Percentiles rank a stretch among this genome's conserved stretches.
Evolutionary conservation across 2,113 vertebrate species (phyloP).

Genomic region (Salminus brasiliensis): DNA sequence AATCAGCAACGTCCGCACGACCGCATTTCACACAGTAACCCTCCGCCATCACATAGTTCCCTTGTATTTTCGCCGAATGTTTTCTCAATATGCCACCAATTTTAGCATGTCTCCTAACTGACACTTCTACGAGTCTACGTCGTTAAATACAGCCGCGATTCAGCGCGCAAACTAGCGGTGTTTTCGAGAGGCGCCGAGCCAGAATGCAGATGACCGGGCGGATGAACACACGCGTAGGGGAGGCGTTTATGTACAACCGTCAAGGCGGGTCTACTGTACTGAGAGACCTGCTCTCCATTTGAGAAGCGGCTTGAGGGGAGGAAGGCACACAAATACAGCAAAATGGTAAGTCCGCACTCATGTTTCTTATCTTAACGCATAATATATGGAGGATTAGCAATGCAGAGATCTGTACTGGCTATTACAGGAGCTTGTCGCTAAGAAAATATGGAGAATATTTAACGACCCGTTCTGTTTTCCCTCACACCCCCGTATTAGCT

Average conservation of each 20-base stretch:
- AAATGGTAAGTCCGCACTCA: conserved; percentile 58
- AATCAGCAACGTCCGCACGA: conserved; percentile 79
- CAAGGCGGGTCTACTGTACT: conserved; percentile 67
- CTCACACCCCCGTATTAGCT: neutral
- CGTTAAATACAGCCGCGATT: neutral
- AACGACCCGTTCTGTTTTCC: too few relatives aligned
- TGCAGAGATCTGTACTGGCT: neutral
- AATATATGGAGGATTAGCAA: neutral
- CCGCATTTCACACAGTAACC: conserved; percentile 33
- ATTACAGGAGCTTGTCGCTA: neutral
- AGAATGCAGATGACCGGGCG: conserved; percentile 55
- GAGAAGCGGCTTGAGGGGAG: conserved; percentile 27
- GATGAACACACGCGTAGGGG: conserved; percentile 66
- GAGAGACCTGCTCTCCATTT: conserved; percentile 75
- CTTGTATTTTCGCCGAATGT: neutral
- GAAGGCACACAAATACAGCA: conserved; percentile 10
- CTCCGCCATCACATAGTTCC: conserved; percentile 57
- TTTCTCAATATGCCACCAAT: conserved; percentile 3
- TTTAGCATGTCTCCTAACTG: neutral
- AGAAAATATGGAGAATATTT: neutral
- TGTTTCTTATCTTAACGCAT: neutral
- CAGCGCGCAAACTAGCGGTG: neutral
- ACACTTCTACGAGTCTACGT: neutral
- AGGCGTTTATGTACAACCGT: conserved; percentile 83
- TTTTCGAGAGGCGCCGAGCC: neutral